A percentile compares a stretch with the other conserved stretches of the same genome.
phyloP scores from a whole-genome alignment of 1,140 invertebrate species.

The Babylonia areolata region DNA sequence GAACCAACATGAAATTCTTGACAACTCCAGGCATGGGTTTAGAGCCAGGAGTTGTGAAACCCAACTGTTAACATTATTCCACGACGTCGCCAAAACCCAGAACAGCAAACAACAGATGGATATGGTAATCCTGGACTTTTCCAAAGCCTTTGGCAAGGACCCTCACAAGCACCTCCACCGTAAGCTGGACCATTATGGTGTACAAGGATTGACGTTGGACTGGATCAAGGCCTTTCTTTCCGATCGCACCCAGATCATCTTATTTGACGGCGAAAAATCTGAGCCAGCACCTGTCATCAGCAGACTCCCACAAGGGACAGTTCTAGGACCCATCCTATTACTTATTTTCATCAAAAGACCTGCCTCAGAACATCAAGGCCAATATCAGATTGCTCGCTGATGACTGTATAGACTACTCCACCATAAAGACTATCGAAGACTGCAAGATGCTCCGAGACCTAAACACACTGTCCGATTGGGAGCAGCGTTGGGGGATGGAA shows the following conservation, averaged over 20 bases:
- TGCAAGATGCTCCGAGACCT: constrained; percentile 32
- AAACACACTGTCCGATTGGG: constrained; percentile 39
- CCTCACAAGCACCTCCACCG: not conserved
- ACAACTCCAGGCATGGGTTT: not conserved
- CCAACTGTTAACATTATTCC: not conserved
- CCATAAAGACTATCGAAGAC: constrained; percentile 20
- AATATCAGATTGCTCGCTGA: constrained; percentile 43
- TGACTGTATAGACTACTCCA: constrained; percentile 36
- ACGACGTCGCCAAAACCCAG: too few relatives aligned
- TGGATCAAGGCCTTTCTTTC: not conserved
- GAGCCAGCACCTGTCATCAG: not conserved
- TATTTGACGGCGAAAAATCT: not conserved
- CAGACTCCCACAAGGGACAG: not conserved
- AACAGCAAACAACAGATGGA: not conserved
- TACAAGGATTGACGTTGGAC: not conserved
- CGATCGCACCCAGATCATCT: not conserved
- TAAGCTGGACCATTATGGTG: not conserved
- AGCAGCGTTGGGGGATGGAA: constrained; percentile 37
- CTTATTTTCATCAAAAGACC: constrained; percentile 44
- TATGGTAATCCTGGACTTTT: not conserved
- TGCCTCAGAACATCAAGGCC: constrained; percentile 40
- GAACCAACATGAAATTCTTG: not conserved
- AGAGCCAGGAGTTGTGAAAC: not conserved
- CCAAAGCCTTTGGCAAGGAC: not conserved
- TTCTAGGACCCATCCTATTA: constrained; percentile 3